Evolutionary conservation across 2,113 vertebrate species (phyloP), one percentile per base, ranked within the genome.

Genomic region (Calyptomena viridis): DNA sequence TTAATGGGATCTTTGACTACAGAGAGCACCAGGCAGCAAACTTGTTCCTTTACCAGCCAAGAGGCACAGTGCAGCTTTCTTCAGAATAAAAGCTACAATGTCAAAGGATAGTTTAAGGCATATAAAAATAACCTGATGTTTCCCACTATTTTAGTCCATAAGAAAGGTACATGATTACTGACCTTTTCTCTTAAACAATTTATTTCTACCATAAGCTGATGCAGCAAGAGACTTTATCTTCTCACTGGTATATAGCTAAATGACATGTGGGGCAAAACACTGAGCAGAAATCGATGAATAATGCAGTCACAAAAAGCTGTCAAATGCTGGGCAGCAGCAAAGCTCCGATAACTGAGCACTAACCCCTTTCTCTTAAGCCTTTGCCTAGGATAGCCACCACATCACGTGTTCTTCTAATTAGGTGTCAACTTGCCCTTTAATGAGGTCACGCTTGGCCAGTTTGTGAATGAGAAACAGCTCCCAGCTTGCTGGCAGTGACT

Each of bases 1-100:
- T 96, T 96, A 95, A 95, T 93, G 79, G 84, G 87, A 96, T 91
- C 93, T 93, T 94, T 95, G 90, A 96, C 96, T 94, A 89, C 21
- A 84, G 55, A 81, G 69, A 91, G 95, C 84, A 92, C 80, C 60
- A 95, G 75, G 78, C 87, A 92, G 68, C 62, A 75, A 95, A 96
- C 85, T 96, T 88, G 62, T 46, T 96, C 67, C 73, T 72, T 91
- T 37, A 92, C 89, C 95, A 93, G 74, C 84, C 87, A 95, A 94
- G 79, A 97, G 84, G 74, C 79, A 97, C 90, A 95, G 62, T 76
- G 83, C 73, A 89, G 92, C 87, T 85, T 96, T 95, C 89, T 95
- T 93, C 85, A 47, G 84, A 95, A 95, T 81, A 91, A 95, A 93
- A 92, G 87, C 93, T 88, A 68, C 83, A 87, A 92, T 77, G 69